Evolutionary conservation across 2,888 invertebrate genomes (phyloP).

Genomic region (Xylocampa areola): DNA sequence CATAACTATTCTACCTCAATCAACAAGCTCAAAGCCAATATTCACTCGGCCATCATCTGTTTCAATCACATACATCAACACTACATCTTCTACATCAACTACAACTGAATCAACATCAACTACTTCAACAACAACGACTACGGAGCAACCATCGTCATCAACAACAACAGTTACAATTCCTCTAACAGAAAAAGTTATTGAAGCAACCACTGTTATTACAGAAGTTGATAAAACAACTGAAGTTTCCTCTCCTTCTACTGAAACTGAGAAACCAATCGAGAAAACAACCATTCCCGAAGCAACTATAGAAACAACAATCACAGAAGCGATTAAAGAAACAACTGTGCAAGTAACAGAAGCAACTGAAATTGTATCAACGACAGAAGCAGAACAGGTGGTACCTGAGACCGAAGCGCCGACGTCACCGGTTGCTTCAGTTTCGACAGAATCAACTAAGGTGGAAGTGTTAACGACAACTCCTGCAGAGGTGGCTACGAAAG

Average conservation of each 20-base stretch:
- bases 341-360: slow-evolving; percentile 22
- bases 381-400: slow-evolving; percentile 41
- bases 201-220: slow-evolving; percentile 59
- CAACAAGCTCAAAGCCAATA: slow-evolving; percentile 79
- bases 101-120: slow-evolving; percentile 59
- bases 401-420: slow-evolving; percentile 67
- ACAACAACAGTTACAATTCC: slow-evolving; percentile 44
- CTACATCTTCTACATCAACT: slow-evolving; percentile 66
- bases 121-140: slow-evolving; percentile 62
- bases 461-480: slow-evolving; percentile 32
- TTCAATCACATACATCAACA: slow-evolving; percentile 81
- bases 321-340: slow-evolving; percentile 35
- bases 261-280: slow-evolving; percentile 41
- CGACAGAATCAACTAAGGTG: slow-evolving; percentile 55
- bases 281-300: slow-evolving; percentile 36
- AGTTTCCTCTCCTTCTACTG: slow-evolving; percentile 22
- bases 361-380: slow-evolving; percentile 27
- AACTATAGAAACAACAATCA: slow-evolving; percentile 38
- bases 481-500: slow-evolving; percentile 45
- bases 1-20: slow-evolving; percentile 83
- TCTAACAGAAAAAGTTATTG: slow-evolving; percentile 61
- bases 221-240: slow-evolving; percentile 55
- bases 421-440: slow-evolving; percentile 64
- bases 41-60: slow-evolving; percentile 77
- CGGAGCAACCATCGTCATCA: slow-evolving; percentile 63